A percentile compares a stretch with the other conserved stretches of the same genome.
These are phyloP conservation scores for Drosophila sulfurigaster DNA, from an alignment of 1,140 invertebrate genomes.

Conservation along the genomic window DNA sequence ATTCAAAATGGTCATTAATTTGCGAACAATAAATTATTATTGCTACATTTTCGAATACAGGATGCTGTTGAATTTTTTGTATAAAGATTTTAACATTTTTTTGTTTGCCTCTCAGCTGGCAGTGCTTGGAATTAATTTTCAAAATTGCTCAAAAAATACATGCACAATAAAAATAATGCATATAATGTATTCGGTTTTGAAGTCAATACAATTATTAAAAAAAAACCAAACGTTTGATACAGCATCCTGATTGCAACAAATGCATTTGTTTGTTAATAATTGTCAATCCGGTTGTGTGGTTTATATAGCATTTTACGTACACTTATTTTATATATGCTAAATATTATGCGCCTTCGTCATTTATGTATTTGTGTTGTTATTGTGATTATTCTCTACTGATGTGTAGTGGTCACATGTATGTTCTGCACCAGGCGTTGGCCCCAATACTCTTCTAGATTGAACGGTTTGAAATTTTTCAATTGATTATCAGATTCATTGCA, in stretches of 20 bases:
- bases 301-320: constrained; percentile 33
- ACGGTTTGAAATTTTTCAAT: constrained; percentile 83
- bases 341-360: constrained; percentile 54
- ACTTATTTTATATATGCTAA: constrained; percentile 52
- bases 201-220: constrained; percentile 15
- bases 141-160: constrained; percentile 1
- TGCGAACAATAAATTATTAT: constrained; percentile 11
- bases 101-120: constrained; percentile 67
- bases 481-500: constrained; percentile 82
- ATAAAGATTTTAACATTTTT: constrained; percentile 10
- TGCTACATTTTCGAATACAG: constrained; percentile 10
- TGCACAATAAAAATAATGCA: neutral
- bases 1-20: constrained; percentile 20
- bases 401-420: constrained; percentile 77
- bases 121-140: constrained; percentile 60
- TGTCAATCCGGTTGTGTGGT: constrained; percentile 24
- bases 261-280: constrained; percentile 7
- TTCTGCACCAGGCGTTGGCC: constrained; percentile 82
- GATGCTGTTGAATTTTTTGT: constrained; percentile 17
- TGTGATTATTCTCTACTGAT: constrained; percentile 54
- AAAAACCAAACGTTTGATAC: constrained; percentile 31
- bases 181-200: constrained; percentile 9
- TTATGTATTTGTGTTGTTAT: constrained; percentile 1
- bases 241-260: constrained; percentile 10
- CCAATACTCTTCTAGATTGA: constrained; percentile 83